These are phyloP conservation scores for Turdus rufiventris DNA, from an alignment of 2,113 vertebrate genomes.

Conservation along the genomic window DNA sequence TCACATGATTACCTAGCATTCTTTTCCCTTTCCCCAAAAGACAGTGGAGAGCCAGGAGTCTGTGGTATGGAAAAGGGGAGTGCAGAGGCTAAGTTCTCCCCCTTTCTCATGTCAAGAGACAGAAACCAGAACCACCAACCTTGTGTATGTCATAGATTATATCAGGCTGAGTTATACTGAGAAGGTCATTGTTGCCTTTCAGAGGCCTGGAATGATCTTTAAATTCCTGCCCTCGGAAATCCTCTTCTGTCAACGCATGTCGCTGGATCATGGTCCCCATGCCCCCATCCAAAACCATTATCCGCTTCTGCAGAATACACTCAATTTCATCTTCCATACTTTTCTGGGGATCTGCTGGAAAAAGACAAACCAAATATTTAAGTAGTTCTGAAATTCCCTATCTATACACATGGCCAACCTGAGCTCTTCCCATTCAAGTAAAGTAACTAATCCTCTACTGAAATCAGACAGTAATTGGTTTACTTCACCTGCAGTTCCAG, in stretches of 20 bases:
- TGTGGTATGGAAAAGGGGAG: background rate
- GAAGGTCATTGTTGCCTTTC: conserved; percentile 94
- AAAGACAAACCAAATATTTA: background rate
- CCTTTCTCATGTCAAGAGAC: background rate
- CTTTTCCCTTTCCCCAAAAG: background rate
- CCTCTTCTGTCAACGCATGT: conserved; percentile 77
- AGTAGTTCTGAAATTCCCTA: background rate
- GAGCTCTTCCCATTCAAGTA: background rate
- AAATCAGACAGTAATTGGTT: background rate
- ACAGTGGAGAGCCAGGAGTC: background rate
- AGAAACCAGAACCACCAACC: conserved; percentile 69
- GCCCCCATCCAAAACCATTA: conserved; percentile 93
- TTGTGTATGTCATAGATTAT: conserved; percentile 90
- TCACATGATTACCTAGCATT: background rate
- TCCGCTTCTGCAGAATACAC: conserved; percentile 78
- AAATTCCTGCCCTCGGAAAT: conserved; percentile 88
- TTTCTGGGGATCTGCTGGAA: conserved; percentile 8
- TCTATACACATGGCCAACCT: background rate
- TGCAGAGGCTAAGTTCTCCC: background rate
- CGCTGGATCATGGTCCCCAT: conserved; percentile 99
- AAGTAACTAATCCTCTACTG: background rate
- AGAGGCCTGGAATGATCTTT: conserved; percentile 81
- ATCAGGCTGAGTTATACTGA: conserved; percentile 88
- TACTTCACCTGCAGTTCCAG: background rate
- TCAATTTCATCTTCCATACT: conserved; percentile 77